Evolutionary conservation across 2,113 vertebrate species (phyloP).

Genomic region (Lagopus leucura): DNA sequence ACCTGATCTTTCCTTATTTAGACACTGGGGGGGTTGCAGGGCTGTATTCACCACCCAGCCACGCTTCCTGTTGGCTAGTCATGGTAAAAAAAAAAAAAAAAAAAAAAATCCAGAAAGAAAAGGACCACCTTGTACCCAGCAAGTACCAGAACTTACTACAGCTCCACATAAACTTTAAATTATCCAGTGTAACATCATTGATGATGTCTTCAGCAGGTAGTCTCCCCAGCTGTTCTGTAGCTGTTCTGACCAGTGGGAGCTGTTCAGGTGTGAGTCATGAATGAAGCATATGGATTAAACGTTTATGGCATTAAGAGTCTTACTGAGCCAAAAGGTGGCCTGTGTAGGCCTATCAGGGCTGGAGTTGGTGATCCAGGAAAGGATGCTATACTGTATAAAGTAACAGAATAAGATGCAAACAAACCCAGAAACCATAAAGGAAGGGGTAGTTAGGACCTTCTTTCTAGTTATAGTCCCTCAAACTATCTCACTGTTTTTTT

Average conservation of each 20-base stretch:
- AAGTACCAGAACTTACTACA: background rate
- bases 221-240: background rate
- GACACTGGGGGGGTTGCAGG: background rate
- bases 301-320: conserved; percentile 24
- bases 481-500: background rate
- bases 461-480: background rate
- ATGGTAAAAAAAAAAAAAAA: background rate
- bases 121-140: background rate
- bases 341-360: background rate
- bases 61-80: background rate
- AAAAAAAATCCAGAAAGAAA: background rate
- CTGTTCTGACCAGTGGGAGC: background rate
- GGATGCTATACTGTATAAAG: background rate
- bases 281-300: conserved; percentile 52
- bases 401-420: background rate
- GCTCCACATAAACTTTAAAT: background rate
- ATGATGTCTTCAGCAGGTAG: background rate
- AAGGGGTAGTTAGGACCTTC: background rate
- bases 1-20: background rate
- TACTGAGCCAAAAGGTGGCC: conserved; percentile 41
- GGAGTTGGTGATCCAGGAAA: background rate
- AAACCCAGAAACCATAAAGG: background rate
- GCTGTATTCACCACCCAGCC: background rate
- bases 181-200: background rate
- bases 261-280: conserved; percentile 34